These are phyloP conservation scores for Strix aluco DNA, from an alignment of 2,113 vertebrate species.

Conservation along the genomic window DNA sequence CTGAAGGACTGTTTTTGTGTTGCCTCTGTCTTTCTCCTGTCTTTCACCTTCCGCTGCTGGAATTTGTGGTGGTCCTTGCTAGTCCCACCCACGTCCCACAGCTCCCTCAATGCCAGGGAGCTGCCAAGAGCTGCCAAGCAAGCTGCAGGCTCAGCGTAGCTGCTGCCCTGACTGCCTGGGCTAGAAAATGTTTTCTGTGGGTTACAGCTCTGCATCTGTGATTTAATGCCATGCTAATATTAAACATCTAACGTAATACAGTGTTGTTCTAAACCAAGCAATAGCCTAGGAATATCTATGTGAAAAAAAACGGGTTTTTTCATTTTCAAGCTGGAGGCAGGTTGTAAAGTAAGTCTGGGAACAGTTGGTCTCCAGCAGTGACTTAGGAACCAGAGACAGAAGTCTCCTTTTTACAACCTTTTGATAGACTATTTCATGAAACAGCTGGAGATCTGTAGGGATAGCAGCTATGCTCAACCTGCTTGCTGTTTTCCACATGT, in stretches of 20 bases:
- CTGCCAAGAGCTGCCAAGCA: background rate
- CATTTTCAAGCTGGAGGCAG: background rate
- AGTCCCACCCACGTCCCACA: fast-evolving
- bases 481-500: background rate
- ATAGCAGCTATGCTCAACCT: background rate
- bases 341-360: background rate
- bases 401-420: background rate
- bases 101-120: background rate
- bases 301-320: background rate
- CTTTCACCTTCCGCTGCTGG: background rate
- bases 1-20: background rate
- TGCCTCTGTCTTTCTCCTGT: background rate
- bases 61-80: background rate
- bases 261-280: background rate
- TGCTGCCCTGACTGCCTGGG: background rate
- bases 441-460: background rate
- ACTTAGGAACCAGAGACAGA: background rate
- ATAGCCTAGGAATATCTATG: background rate
- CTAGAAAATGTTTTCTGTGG: background rate
- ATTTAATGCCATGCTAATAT: background rate
- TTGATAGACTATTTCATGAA: background rate
- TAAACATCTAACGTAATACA: background rate
- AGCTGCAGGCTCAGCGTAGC: background rate
- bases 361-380: background rate
- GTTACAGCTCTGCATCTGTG: background rate